Conservation (phyloP, 2,888 invertebrate genomes). For the Clunio marinus region DNA sequence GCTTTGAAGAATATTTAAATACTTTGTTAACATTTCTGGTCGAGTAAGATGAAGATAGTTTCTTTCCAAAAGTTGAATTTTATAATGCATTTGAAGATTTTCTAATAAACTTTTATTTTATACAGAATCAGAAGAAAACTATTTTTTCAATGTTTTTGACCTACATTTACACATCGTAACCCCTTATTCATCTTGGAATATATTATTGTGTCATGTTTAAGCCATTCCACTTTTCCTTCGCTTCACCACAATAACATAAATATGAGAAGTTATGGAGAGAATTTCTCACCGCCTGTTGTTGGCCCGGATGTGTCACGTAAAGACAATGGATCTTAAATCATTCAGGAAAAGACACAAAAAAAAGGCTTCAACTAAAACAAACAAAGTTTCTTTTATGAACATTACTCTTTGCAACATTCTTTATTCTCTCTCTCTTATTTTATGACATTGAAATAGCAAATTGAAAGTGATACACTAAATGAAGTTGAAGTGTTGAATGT, state of each 20-base stretch:
- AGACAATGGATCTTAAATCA: constrained; percentile 37
- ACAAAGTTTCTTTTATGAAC: background rate
- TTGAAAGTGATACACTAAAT: background rate
- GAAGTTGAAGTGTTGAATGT: background rate
- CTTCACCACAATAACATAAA: background rate
- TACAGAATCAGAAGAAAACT: no score
- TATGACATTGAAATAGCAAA: constrained; percentile 19
- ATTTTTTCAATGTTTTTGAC: constrained; percentile 30
- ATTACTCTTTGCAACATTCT: background rate
- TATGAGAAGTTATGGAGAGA: constrained; percentile 16
- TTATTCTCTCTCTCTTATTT: background rate
- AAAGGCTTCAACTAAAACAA: constrained; percentile 12
- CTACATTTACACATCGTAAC: constrained; percentile 38
- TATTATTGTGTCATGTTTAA: constrained; percentile 19
- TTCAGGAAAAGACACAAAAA: background rate
- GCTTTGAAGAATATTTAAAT: no score
- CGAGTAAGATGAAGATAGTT: no score
- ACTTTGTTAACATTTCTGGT: no score
- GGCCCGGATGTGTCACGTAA: constrained; percentile 30
- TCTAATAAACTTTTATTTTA: no score
- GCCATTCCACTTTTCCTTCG: background rate
- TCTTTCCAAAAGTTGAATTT: no score
- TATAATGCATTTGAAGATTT: no score
- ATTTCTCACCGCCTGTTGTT: constrained; percentile 5
- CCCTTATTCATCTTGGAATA: background rate